Conservation (phyloP, 2,113 vertebrate genomes). For the Laticauda colubrina region DNA sequence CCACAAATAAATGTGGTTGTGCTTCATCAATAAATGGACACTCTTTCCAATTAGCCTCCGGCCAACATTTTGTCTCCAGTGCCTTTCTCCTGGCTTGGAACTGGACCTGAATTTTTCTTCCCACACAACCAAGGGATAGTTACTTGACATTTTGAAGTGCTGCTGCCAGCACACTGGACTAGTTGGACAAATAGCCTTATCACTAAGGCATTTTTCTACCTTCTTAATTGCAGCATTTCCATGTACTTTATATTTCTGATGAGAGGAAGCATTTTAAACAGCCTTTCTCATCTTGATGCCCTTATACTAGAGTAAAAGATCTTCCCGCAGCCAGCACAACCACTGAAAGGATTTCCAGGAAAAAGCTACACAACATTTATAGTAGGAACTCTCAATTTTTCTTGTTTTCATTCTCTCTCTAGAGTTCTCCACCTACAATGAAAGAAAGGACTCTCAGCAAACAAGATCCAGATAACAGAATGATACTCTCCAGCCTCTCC, state of each 20-base stretch:
- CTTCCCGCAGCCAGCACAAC: background rate
- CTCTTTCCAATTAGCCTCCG: no score
- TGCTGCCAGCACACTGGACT: background rate
- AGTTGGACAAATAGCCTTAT: background rate
- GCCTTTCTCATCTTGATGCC: background rate
- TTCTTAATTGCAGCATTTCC: background rate
- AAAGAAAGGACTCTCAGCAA: background rate
- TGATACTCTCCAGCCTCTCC: slow-evolving; percentile 75
- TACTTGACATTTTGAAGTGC: background rate
- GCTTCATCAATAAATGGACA: no score
- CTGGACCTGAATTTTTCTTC: no score
- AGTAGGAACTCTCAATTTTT: accelerated
- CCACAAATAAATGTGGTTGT: no score
- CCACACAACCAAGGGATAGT: background rate
- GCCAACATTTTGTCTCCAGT: no score
- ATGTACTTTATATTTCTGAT: background rate
- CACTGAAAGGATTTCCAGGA: background rate
- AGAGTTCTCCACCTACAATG: slow-evolving; percentile 44
- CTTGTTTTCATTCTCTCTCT: background rate
- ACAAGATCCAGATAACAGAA: slow-evolving; percentile 41
- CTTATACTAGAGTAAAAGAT: background rate
- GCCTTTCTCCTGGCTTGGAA: no score
- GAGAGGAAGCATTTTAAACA: background rate
- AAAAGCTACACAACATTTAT: background rate
- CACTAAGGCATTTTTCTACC: background rate